Percentiles rank a stretch among this genome's conserved stretches.
phyloP scores from a whole-genome alignment of 2,888 invertebrate species.

The Rhingia campestris region DNA sequence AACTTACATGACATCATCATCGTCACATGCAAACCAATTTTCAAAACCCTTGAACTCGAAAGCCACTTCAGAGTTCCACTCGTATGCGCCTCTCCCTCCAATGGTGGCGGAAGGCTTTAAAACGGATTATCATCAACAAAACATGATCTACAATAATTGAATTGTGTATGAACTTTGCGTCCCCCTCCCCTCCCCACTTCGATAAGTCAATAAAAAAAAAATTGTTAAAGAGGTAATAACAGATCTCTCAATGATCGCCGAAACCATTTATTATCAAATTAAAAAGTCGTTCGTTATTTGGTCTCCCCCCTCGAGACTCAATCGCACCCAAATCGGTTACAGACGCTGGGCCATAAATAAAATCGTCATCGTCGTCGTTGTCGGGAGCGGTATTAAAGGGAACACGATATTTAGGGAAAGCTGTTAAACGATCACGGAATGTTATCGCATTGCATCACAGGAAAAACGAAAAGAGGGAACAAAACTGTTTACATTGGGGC shows the following conservation, averaged over 20 bases:
- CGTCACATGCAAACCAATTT: constrained; percentile 47
- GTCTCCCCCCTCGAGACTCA: neutral
- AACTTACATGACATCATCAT: constrained; percentile 44
- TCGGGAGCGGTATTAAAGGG: constrained; percentile 10
- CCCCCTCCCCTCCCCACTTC: neutral
- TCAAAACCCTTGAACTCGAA: constrained; percentile 52
- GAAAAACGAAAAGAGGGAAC: constrained; percentile 1
- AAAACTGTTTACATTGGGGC: constrained; percentile 22
- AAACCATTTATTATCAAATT: constrained; percentile 61
- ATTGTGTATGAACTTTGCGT: constrained; percentile 32
- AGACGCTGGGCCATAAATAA: constrained; percentile 55
- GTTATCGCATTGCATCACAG: constrained; percentile 63
- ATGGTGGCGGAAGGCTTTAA: constrained; percentile 4
- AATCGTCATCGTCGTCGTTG: constrained; percentile 4
- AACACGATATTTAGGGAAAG: constrained; percentile 42
- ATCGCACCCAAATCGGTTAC: constrained; percentile 35
- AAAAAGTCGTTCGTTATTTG: constrained; percentile 35
- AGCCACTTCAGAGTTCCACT: constrained; percentile 51
- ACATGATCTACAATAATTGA: constrained; percentile 53
- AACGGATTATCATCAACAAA: constrained; percentile 34
- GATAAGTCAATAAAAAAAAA: constrained; percentile 48
- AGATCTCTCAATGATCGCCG: constrained; percentile 22
- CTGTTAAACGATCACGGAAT: constrained; percentile 60
- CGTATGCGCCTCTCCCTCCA: neutral
- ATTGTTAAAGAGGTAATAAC: constrained; percentile 14